phyloP scores from a whole-genome alignment of 2,113 vertebrate genomes.

The Bos taurus region ARS-UCD2.0 NC_037357.1:3638001-3638500 shows the following conservation, averaged over 20 bases:
- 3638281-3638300: slow-evolving; percentile 51
- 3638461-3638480: slow-evolving; percentile 16
- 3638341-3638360: slow-evolving; percentile 48
- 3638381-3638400: not conserved
- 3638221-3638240: not conserved
- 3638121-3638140: not conserved
- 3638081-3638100: slow-evolving; percentile 85
- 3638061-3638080: slow-evolving; percentile 84
- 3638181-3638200: slow-evolving; percentile 20
- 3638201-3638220: slow-evolving; percentile 63
- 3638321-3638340: not conserved
- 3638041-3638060: slow-evolving; percentile 78
- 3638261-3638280: not conserved
- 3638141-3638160: not conserved
- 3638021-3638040: slow-evolving; percentile 73
- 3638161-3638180: slow-evolving; percentile 14
- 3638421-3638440: slow-evolving; percentile 36
- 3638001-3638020: not conserved
- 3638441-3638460: slow-evolving; percentile 43
- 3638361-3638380: not conserved
- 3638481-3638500: slow-evolving; percentile 36
- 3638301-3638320: slow-evolving; percentile 39
- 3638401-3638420: slow-evolving; percentile 51
- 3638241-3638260: not conserved
- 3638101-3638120: slow-evolving; percentile 76